Percentiles rank a stretch among this genome's conserved stretches.
phyloP scores from a whole-genome alignment of 2,888 invertebrate genomes.

The Muscina levida region DNA sequence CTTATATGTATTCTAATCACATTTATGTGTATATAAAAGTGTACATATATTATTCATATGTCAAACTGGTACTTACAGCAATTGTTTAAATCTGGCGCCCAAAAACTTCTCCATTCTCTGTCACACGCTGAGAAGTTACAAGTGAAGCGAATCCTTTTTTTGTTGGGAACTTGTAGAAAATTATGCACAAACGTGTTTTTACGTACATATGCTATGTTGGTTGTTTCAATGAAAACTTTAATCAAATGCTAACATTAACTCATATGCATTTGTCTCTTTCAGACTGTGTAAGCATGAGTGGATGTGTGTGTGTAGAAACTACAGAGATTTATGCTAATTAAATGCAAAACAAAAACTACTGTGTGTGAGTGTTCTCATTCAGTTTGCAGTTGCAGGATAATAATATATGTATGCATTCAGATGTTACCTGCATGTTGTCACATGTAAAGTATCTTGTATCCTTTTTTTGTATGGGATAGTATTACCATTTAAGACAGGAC shows the following conservation, averaged over 20 bases:
- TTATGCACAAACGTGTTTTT: constrained; percentile 7
- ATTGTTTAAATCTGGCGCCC: constrained; percentile 42
- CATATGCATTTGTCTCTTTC: neutral
- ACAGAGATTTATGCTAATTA: constrained; percentile 41
- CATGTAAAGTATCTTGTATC: no score
- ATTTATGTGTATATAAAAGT: constrained; percentile 9
- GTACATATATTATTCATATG: constrained; percentile 45
- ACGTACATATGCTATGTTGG: neutral
- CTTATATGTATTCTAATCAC: constrained; percentile 7
- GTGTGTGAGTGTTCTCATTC: neutral
- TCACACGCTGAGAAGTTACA: neutral
- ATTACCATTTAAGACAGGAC: no score
- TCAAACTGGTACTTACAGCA: constrained; percentile 48
- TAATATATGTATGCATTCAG: no score
- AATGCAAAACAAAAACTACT: constrained; percentile 28
- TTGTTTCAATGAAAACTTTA: constrained; percentile 34
- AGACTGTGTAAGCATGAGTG: neutral
- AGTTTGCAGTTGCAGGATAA: no score
- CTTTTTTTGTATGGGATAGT: no score
- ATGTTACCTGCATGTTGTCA: no score
- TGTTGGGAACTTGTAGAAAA: neutral
- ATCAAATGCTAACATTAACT: constrained; percentile 27
- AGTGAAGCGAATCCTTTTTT: constrained; percentile 9
- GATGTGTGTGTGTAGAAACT: constrained; percentile 8
- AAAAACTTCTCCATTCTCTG: constrained; percentile 10